Conservation (phyloP, 2,797 vertebrate species). For the Oreochromis mossambicus region DNA sequence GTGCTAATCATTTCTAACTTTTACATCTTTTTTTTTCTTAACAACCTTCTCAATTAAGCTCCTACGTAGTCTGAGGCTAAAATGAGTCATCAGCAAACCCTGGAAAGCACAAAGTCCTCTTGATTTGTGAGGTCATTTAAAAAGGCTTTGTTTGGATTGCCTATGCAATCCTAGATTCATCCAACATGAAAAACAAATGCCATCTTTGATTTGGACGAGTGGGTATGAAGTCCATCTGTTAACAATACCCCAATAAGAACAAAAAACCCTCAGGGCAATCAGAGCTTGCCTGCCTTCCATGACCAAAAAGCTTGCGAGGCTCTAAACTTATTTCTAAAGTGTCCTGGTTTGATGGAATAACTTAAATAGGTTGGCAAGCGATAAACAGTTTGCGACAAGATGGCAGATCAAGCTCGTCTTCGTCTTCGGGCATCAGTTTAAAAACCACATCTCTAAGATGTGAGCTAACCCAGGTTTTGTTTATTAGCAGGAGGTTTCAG, state of each 20-base stretch:
- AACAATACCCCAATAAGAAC: slow-evolving; percentile 70
- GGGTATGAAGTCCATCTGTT: slow-evolving; percentile 72
- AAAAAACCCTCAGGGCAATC: slow-evolving; percentile 67
- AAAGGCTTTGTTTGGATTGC: slow-evolving; percentile 56
- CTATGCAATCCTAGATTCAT: slow-evolving; percentile 55
- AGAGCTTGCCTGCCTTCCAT: slow-evolving; percentile 50
- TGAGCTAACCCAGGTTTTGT: slow-evolving; percentile 57
- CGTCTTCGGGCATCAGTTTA: slow-evolving; percentile 59
- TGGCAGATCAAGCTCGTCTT: slow-evolving; percentile 59
- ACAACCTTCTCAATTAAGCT: slow-evolving; percentile 14
- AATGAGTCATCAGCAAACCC: slow-evolving; percentile 54
- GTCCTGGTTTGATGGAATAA: slow-evolving; percentile 64
- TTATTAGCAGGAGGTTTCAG: slow-evolving; percentile 59
- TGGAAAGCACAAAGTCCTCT: slow-evolving; percentile 36
- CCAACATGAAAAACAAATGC: slow-evolving; percentile 66
- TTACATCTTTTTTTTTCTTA: slow-evolving; percentile 35
- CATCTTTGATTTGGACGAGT: slow-evolving; percentile 63
- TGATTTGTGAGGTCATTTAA: slow-evolving; percentile 59
- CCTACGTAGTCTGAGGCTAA: slow-evolving; percentile 29
- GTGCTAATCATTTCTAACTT: slow-evolving; percentile 31
- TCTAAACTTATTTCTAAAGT: slow-evolving; percentile 65
- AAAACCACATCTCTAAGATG: slow-evolving; percentile 57
- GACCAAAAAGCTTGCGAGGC: slow-evolving; percentile 50
- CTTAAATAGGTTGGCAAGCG: slow-evolving; percentile 67
- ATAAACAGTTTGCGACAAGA: slow-evolving; percentile 63